Conservation (phyloP, 2,888 invertebrate species). For the Apamea monoglypha region DNA sequence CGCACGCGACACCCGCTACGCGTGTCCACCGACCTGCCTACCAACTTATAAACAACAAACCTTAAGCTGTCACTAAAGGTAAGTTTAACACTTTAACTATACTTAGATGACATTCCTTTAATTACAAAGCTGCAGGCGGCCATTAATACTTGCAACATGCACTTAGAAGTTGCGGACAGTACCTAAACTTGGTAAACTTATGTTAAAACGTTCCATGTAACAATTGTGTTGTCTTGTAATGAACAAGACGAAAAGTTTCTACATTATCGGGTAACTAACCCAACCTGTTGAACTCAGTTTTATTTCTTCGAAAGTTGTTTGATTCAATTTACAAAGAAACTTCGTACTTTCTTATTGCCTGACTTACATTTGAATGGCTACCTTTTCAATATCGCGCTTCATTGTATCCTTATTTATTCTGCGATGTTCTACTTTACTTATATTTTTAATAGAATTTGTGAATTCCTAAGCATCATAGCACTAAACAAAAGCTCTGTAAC, state of each 20-base stretch:
- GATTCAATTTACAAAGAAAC: conserved; percentile 67
- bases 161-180: conserved; percentile 50
- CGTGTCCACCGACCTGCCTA: conserved; percentile 41
- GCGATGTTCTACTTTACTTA: conserved; percentile 21
- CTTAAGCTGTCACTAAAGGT: conserved; percentile 54
- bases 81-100: conserved; percentile 31
- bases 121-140: background rate
- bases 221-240: conserved; percentile 52
- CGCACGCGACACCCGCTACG: conserved; percentile 57
- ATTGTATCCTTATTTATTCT: conserved; percentile 31
- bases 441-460: conserved; percentile 22
- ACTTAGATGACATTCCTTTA: conserved; percentile 2
- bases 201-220: conserved; percentile 30
- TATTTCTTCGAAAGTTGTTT: conserved; percentile 62
- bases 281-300: conserved; percentile 79
- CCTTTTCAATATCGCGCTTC: conserved; percentile 54
- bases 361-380: conserved; percentile 58
- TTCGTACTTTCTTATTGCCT: conserved; percentile 55
- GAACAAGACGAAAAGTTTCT: conserved; percentile 67
- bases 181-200: conserved; percentile 37
- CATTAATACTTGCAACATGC: conserved; percentile 12
- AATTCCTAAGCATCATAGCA: background rate
- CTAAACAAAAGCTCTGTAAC: conserved; percentile 19
- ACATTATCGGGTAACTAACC: conserved; percentile 67
- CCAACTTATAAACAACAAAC: conserved; percentile 55